phyloP scores from a whole-genome alignment of 2,797 vertebrate species.

The Lepus oiostolus region DNA sequence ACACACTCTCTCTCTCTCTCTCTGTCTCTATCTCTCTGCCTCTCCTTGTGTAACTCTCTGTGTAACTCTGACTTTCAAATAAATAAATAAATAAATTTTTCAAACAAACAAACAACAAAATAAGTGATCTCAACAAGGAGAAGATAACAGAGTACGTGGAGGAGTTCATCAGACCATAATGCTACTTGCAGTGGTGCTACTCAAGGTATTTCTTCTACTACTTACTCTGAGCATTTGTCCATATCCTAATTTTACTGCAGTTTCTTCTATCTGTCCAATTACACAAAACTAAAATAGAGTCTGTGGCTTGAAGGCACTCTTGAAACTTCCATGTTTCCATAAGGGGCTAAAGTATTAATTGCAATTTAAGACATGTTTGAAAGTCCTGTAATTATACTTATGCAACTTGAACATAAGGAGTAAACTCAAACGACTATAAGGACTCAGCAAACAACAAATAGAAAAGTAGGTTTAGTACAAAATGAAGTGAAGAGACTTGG shows the following conservation, averaged over 20 bases:
- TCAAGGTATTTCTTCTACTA: background rate
- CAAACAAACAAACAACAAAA: no score
- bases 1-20: no score
- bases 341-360: background rate
- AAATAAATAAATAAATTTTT: no score
- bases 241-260: background rate
- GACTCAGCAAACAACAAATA: background rate
- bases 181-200: background rate
- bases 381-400: background rate
- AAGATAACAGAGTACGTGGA: background rate
- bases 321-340: slow-evolving; percentile 7
- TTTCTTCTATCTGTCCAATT: background rate
- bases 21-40: no score
- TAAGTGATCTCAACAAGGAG: background rate
- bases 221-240: background rate
- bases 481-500: background rate
- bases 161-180: background rate
- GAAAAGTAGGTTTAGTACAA: slow-evolving; percentile 17
- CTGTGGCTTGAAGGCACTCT: background rate
- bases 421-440: background rate
- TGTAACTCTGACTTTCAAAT: no score
- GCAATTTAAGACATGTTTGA: background rate
- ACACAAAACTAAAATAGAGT: background rate
- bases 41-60: no score
- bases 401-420: background rate